Conservation (phyloP, 2,888 invertebrate species). For the Neoaliturus tenellus region DNA sequence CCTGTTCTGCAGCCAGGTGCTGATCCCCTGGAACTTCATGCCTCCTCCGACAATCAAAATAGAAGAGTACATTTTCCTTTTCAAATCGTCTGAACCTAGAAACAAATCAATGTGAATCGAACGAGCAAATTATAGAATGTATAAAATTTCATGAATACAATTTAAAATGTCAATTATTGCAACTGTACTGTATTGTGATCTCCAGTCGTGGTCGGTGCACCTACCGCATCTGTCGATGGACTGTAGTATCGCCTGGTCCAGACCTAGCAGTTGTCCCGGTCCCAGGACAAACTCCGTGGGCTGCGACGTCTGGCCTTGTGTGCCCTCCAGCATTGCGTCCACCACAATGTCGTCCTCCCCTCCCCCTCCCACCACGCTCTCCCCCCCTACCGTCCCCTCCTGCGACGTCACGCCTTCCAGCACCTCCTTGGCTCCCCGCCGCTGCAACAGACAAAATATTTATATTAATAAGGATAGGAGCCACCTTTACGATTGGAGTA, state of each 20-base stretch:
- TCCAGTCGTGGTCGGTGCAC: no score
- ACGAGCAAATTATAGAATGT: no score
- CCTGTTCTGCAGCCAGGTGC: slow-evolving; percentile 92
- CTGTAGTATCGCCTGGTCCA: slow-evolving; percentile 94
- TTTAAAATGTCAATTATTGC: no score
- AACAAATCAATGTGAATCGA: no score
- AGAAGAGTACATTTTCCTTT: slow-evolving; percentile 95
- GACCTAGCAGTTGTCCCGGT: slow-evolving; percentile 87
- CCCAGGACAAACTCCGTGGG: slow-evolving; percentile 80
- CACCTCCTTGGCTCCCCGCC: slow-evolving; percentile 78
- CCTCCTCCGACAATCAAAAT: slow-evolving; percentile 95
- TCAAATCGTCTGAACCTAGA: slow-evolving; percentile 88
- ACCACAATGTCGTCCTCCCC: slow-evolving; percentile 85
- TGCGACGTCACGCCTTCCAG: slow-evolving; percentile 76
- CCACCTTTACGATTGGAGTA: no score
- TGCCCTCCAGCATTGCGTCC: slow-evolving; percentile 74
- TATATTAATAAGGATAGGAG: no score
- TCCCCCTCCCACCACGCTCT: slow-evolving; percentile 68
- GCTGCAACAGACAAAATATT: slow-evolving; percentile 69
- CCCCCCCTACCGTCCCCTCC: slow-evolving; percentile 69
- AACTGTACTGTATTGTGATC: no score
- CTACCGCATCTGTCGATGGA: slow-evolving; percentile 93
- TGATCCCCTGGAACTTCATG: slow-evolving; percentile 89
- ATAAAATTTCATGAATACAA: no score
- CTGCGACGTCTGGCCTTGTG: slow-evolving; percentile 71